These are phyloP conservation scores for Miichthys miiuy DNA, from an alignment of 2,797 vertebrate species.

Conservation along the genomic window DNA sequence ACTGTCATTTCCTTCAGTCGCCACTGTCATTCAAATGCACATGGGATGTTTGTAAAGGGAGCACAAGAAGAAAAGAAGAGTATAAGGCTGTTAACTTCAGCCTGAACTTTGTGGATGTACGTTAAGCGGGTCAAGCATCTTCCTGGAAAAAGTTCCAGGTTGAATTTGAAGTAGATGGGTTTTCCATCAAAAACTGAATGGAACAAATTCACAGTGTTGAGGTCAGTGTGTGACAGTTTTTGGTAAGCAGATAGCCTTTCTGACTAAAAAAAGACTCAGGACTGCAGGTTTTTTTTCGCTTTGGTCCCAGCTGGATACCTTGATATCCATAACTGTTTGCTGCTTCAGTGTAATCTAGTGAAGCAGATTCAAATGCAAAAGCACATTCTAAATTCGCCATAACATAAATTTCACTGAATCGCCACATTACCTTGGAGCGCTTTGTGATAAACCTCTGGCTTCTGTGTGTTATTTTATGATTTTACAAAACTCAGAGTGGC, in stretches of 20 bases:
- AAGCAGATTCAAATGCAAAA: conserved; percentile 56
- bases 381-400: conserved; percentile 55
- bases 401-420: conserved; percentile 50
- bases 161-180: conserved; percentile 14
- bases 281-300: conserved; percentile 21
- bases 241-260: conserved; percentile 32
- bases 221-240: conserved; percentile 20
- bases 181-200: conserved; percentile 33
- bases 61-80: not conserved
- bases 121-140: conserved; percentile 20
- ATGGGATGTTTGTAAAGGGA: conserved; percentile 2
- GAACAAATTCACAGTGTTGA: conserved; percentile 17
- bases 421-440: conserved; percentile 29
- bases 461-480: conserved; percentile 36
- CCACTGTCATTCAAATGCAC: conserved; percentile 31
- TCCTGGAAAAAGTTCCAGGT: conserved; percentile 16
- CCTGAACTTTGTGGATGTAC: not conserved
- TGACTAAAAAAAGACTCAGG: conserved; percentile 28
- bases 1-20: conserved; percentile 22
- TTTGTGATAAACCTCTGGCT: conserved; percentile 30
- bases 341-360: conserved; percentile 56
- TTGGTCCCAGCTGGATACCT: conserved; percentile 37
- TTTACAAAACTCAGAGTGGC: conserved; percentile 40
- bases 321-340: conserved; percentile 32
- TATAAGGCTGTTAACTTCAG: conserved; percentile 13